A percentile compares a stretch with the other conserved stretches of the same genome.
Evolutionary conservation across 2,797 vertebrate genomes (phyloP).

Genomic region (Lophius americanus): DNA sequence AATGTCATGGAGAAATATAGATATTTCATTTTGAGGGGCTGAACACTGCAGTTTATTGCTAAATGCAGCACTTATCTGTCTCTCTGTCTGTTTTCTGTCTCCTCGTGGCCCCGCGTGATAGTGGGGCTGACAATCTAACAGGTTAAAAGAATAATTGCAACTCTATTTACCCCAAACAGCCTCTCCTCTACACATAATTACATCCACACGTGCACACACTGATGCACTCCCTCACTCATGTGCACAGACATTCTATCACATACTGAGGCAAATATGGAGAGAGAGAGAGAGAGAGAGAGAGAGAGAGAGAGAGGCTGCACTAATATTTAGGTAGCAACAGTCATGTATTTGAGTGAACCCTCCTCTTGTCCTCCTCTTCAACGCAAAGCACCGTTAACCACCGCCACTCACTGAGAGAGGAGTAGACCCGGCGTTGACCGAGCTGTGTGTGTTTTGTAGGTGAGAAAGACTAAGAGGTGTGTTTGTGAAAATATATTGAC

Average conservation of each 20-base stretch:
- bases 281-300: constrained; percentile 35
- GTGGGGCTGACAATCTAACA: constrained; percentile 71
- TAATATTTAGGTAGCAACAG: constrained; percentile 80
- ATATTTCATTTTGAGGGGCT: constrained; percentile 38
- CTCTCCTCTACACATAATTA: constrained; percentile 77
- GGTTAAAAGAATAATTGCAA: constrained; percentile 84
- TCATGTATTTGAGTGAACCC: constrained; percentile 77
- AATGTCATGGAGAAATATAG: constrained; percentile 24
- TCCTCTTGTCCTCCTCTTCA: constrained; percentile 82
- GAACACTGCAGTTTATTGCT: constrained; percentile 38
- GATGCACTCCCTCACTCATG: constrained; percentile 27
- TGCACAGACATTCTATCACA: constrained; percentile 43
- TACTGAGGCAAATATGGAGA: constrained; percentile 37
- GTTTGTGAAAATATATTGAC: constrained; percentile 50
- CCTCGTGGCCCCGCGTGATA: constrained; percentile 48
- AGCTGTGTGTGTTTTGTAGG: constrained; percentile 44
- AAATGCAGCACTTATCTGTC: constrained; percentile 52
- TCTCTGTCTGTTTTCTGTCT: constrained; percentile 48
- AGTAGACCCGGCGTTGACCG: constrained; percentile 66
- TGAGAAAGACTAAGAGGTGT: constrained; percentile 1
- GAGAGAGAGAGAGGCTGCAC: constrained; percentile 58
- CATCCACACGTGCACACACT: constrained; percentile 56
- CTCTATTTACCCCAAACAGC: constrained; percentile 81
- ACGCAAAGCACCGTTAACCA: constrained; percentile 75
- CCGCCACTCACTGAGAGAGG: constrained; percentile 71